Evolutionary conservation across 2,113 vertebrate genomes (phyloP), one percentile per base, ranked within the genome.

Genomic region (Tenebrosternarchus preto): DNA sequence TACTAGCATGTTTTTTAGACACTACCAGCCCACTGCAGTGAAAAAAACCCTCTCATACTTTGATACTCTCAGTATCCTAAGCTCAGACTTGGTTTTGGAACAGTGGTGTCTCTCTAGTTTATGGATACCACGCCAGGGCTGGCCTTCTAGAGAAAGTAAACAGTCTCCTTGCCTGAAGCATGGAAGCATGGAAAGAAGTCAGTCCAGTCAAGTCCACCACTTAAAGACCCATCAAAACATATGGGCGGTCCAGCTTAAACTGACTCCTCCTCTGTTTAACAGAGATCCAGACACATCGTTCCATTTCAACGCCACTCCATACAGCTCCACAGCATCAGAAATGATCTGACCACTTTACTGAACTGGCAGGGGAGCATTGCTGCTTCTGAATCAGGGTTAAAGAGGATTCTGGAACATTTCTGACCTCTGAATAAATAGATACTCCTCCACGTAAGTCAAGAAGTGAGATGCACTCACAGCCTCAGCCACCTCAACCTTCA

Each of bases 121-220:
- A 66, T 33, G 63, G 1, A 22, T 9, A 16, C 15, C 20, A 50
- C 29, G 70, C 70, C 70, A 72, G 50, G 70, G 46, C 50, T 72
- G 70, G 70, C 70, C 46, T 53, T 72, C 50, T 72, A 72, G 70
- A 72, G 46, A 72, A 29, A 72, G 70, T 72, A 72, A 72, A 72
- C 31, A 36, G 50, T 68, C 3, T 29, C 24, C 15, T 25, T 72
- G 50, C 50, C 46, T 72, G 70, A 50, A 55, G 46, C 46, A 19
- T 53, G 24, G 70, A 60, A 25, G 64, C 64, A 57, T n/a, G 76
- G 29, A 72, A 53, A 53, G 22, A 72, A 72, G 70, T 72, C 46
- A 17, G 70, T 72, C 50, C 70, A 25, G 70, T 72, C 46, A 55
- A 72, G 70, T 72, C 70, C 25, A 72, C 70, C 25, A 72, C 70